Percentiles rank a stretch among this genome's conserved stretches.
These are phyloP conservation scores for Drosophila jambulina DNA, from an alignment of 1,140 invertebrate genomes.

Conservation along the genomic window DNA sequence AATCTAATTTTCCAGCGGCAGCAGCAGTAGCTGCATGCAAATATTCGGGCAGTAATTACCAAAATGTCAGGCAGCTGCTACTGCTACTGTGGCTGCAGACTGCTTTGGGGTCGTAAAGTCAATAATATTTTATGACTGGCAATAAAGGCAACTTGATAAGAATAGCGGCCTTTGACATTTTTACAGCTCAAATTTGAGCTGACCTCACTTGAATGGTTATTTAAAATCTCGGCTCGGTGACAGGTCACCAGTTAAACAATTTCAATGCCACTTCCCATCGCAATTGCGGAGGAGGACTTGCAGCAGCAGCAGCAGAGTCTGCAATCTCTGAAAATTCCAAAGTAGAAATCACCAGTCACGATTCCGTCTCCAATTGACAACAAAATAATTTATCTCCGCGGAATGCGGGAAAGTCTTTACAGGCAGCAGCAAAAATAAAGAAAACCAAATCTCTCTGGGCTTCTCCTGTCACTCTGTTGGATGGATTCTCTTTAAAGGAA, in stretches of 20 bases:
- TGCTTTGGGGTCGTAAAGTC: slow-evolving; percentile 31
- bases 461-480: slow-evolving; percentile 36
- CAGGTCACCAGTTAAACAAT: slow-evolving; percentile 28
- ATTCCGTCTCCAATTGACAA: slow-evolving; percentile 64
- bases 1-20: slow-evolving; percentile 71
- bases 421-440: slow-evolving; percentile 3
- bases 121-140: slow-evolving; percentile 42
- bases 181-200: background rate
- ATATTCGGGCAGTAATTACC: slow-evolving; percentile 47
- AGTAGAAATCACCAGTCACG: slow-evolving; percentile 75
- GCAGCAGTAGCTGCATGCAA: slow-evolving; percentile 42
- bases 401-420: slow-evolving; percentile 55
- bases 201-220: slow-evolving; percentile 22
- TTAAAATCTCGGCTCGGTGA: slow-evolving; percentile 7
- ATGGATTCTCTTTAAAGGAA: slow-evolving; percentile 50
- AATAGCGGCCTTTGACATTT: background rate
- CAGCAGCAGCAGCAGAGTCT: slow-evolving; percentile 1
- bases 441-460: slow-evolving; percentile 31
- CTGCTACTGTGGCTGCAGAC: slow-evolving; percentile 25
- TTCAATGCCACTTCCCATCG: slow-evolving; percentile 22
- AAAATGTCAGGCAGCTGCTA: slow-evolving; percentile 59
- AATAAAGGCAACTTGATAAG: slow-evolving; percentile 31
- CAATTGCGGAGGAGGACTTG: slow-evolving; percentile 38
- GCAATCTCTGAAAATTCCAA: slow-evolving; percentile 55
- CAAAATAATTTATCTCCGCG: slow-evolving; percentile 69